phyloP scores from a whole-genome alignment of 23 tunicate genomes.

The Diplosoma virens region DNA sequence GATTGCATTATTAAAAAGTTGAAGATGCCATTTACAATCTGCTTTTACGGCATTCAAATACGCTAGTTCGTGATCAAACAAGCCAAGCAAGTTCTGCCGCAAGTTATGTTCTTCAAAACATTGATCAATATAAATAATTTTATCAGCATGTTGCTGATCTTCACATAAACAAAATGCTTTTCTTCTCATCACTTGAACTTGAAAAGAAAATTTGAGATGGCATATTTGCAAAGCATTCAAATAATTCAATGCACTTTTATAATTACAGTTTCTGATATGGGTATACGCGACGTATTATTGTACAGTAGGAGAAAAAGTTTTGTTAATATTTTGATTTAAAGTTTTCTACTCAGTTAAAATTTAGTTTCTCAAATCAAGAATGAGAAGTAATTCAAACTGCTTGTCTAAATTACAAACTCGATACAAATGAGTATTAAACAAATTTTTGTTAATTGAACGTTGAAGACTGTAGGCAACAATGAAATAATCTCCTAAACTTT shows the following conservation, averaged over 20 bases:
- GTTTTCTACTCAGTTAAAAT: background rate
- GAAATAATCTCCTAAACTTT: slow-evolving; percentile 10
- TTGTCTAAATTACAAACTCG: background rate
- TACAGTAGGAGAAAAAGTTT: too few species aligned
- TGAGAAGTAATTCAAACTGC: background rate
- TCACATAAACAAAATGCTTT: slow-evolving; percentile 19
- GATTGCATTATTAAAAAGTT: background rate
- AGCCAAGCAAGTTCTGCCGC: too few species aligned
- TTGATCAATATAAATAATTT: background rate
- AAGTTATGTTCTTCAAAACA: too few species aligned
- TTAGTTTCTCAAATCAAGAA: background rate
- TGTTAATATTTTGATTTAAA: background rate
- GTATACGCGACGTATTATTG: background rate
- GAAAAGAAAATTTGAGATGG: background rate
- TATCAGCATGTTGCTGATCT: background rate
- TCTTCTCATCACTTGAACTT: too few species aligned
- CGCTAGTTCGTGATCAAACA: too few species aligned
- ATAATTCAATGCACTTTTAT: background rate
- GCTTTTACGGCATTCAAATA: background rate
- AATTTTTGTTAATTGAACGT: background rate
- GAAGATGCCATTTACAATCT: background rate
- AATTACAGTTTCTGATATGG: background rate
- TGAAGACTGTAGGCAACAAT: background rate
- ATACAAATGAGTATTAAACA: background rate
- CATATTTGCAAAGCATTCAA: too few species aligned